Base-by-base conservation (phyloP, 2,888 invertebrate genomes). In the Norana najaformis region DNA sequence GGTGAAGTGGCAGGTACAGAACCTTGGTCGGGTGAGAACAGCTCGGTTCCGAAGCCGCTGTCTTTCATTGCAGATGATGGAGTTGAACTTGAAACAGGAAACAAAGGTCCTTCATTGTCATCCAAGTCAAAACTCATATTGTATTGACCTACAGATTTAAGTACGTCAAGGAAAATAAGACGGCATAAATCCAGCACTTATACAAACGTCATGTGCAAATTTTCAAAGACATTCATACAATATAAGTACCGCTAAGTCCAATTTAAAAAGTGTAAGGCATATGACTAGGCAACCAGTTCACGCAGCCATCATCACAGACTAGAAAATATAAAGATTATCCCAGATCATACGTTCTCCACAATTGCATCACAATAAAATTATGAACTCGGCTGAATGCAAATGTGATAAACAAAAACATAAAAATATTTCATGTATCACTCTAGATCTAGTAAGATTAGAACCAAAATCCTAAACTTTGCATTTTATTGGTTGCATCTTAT, bases 331-430 rank as follows among this genome's bases (percentile, higher is more conserved):
- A n/a, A n/a, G n/a, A n/a, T n/a, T n/a, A n/a, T n/a, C n/a, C n/a
- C n/a, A n/a, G n/a, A n/a, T n/a, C n/a, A n/a, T n/a, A n/a, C n/a
- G n/a, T n/a, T n/a, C n/a, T n/a, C n/a, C n/a, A n/a, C n/a, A n/a
- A n/a, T n/a, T n/a, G n/a, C n/a, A n/a, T n/a, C n/a, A n/a, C n/a
- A n/a, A n/a, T n/a, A n/a, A n/a, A n/a, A n/a, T n/a, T 69, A n/a
- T 69, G 69, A 69, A 69, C n/a, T n/a, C n/a, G n/a, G n/a, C n/a
- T n/a, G n/a, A 69, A 69, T 69, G 69, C n/a, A 69, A 69, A 69
- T 69, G 69, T 8, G 8, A 69, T n/a, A 16, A 13, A 69, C n/a
- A n/a, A 3, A n/a, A n/a, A n/a, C n/a, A n/a, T n/a, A n/a, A n/a
- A n/a, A 69, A 8, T 41, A 41, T 41, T n/a, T 69, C 30, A 69